Conservation (phyloP, 2,888 invertebrate genomes). For the Drosophila demipolita region DNA sequence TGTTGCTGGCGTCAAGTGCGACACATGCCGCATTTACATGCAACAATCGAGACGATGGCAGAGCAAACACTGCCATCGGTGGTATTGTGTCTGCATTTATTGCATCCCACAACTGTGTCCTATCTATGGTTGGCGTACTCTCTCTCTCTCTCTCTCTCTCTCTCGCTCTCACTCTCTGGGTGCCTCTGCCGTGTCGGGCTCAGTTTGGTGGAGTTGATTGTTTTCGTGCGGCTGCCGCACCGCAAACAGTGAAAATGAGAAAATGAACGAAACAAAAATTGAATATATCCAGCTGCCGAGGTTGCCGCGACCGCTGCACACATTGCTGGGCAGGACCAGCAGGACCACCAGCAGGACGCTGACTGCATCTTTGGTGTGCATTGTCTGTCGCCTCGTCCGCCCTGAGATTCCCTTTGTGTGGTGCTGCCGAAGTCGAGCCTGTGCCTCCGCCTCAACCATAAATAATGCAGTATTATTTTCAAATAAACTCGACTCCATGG, state of each 20-base stretch:
- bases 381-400: constrained; percentile 2
- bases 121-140: constrained; percentile 15
- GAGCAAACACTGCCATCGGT: constrained; percentile 51
- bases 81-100: constrained; percentile 46
- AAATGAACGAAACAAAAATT: constrained; percentile 69
- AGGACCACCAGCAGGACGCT: constrained; percentile 9
- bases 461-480: constrained; percentile 80
- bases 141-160: not conserved
- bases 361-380: constrained; percentile 37
- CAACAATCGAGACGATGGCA: constrained; percentile 61
- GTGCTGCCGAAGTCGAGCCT: constrained; percentile 39
- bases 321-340: constrained; percentile 19
- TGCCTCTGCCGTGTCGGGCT: constrained; percentile 36
- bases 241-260: constrained; percentile 67
- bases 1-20: constrained; percentile 58
- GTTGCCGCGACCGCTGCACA: constrained; percentile 17
- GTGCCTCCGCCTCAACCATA: constrained; percentile 67
- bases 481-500: constrained; percentile 73
- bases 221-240: constrained; percentile 72
- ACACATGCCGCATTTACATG: constrained; percentile 72
- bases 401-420: constrained; percentile 44
- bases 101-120: constrained; percentile 43
- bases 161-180: not conserved
- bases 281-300: constrained; percentile 47
- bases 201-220: constrained; percentile 67